Conservation (phyloP, 1,140 invertebrate genomes). For the Euglossa dilemma region DNA sequence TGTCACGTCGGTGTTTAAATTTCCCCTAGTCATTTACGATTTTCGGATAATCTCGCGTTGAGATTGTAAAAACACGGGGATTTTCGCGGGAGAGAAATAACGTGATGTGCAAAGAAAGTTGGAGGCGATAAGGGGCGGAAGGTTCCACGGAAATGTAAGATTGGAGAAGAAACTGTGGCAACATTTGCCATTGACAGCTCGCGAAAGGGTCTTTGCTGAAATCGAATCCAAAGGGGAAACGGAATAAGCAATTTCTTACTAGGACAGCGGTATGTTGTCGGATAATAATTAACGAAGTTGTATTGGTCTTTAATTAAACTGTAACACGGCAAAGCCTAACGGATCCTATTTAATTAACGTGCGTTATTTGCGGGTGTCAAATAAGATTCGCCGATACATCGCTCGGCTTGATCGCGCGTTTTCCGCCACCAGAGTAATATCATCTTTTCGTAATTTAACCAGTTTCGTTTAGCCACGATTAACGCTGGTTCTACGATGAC, state of each 20-base stretch:
- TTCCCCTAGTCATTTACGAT: too few species aligned
- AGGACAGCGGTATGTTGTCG: neutral
- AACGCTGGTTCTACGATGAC: too few species aligned
- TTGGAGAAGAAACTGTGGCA: neutral
- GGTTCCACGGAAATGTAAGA: neutral
- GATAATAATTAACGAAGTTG: conserved; percentile 43
- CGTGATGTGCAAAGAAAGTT: neutral
- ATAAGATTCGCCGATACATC: neutral
- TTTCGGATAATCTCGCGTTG: too few species aligned
- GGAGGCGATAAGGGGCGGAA: neutral
- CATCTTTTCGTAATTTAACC: neutral
- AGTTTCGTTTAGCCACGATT: neutral
- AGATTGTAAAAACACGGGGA: too few species aligned
- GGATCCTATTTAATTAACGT: neutral
- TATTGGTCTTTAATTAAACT: conserved; percentile 28
- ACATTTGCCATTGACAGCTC: conserved; percentile 11
- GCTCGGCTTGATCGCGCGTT: neutral
- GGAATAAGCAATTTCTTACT: conserved; percentile 4
- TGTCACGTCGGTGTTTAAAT: too few species aligned
- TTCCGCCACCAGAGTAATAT: neutral
- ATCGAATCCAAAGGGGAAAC: neutral
- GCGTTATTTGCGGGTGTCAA: neutral
- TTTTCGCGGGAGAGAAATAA: neutral
- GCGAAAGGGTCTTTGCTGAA: neutral
- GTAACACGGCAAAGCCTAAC: neutral